Evolutionary conservation across 2,113 vertebrate genomes (phyloP), one percentile per base, ranked within the genome.

Genomic region (Hymenochirus boettgeri): DNA sequence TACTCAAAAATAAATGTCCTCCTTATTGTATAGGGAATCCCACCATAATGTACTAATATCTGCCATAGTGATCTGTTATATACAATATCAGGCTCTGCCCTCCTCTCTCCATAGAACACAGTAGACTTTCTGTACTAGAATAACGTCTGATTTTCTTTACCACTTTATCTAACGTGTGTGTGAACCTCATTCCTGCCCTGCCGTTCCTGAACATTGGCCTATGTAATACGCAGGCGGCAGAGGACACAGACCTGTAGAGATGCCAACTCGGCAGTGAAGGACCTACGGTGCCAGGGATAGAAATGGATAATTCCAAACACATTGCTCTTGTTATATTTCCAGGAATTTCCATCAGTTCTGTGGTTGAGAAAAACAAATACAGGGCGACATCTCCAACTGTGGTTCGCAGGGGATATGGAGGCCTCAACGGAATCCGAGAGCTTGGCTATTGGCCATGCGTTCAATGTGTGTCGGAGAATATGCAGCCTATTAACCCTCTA

Each of bases 351-450:
- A 0, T 70, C 81, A 80, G 77, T 70, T 75, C 82, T 86, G 86
- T 79, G 86, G 85, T 88, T 88, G 75, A 48, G 70, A 52, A 74
- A 75, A 76, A 82, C 82, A 87, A 82, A 79, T 76, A 79, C 69
- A 72, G 77, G 75, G 80, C 81, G 80, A 75, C 37, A 2, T 69
- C 74, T 45, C 65, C 78, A 79, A 82, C 74, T 70, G 72, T 67
- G 70, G 77, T 82, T 80, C 80, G 74, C 74, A 66, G 52, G 83
- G 84, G 77, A 73, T 63, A 12, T 79, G 52, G 33, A 77, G 62
- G 75, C 74, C 76, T 71, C 63, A 73, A 58, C 81, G 86, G 80
- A n/a, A n/a, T n/a, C n/a, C n/a, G n/a, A n/a, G n/a, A 62, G 33
- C 73, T 54, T 18, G 5, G 15, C n/a, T 53, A 72, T 74, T 81